Percentiles rank a stretch among this genome's conserved stretches.
phyloP scores from a whole-genome alignment of 2,797 vertebrate genomes.

The Tadarida brasiliensis region DNA sequence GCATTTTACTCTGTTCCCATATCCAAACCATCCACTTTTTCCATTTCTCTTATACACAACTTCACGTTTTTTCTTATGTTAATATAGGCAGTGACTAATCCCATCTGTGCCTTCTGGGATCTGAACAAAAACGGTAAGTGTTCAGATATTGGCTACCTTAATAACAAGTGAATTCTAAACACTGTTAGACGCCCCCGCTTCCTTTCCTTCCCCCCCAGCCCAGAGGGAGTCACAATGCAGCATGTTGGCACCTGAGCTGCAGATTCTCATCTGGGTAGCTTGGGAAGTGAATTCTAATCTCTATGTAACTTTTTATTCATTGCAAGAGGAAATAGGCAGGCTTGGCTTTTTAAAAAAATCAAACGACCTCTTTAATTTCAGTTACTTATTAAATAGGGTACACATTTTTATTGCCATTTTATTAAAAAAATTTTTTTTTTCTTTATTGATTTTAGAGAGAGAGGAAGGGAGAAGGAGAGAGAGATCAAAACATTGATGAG shows the following conservation, averaged over 20 bases:
- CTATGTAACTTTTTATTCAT: background rate
- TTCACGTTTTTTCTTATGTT: slow-evolving; percentile 75
- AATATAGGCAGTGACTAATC: slow-evolving; percentile 87
- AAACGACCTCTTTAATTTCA: background rate
- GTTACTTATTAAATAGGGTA: background rate
- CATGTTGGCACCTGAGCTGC: background rate
- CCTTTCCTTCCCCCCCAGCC: background rate
- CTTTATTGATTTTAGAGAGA: too few relatives aligned
- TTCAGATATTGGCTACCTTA: slow-evolving; percentile 72
- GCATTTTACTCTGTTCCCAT: background rate
- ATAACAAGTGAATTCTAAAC: slow-evolving; percentile 67
- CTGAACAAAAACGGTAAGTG: slow-evolving; percentile 93
- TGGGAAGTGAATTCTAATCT: background rate
- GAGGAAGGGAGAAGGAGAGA: too few relatives aligned
- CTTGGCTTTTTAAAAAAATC: background rate
- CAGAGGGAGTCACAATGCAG: slow-evolving; percentile 37
- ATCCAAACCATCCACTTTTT: slow-evolving; percentile 14
- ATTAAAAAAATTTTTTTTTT: too few relatives aligned
- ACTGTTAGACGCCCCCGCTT: background rate
- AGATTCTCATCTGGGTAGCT: background rate
- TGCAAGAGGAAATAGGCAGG: background rate
- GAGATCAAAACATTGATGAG: too few relatives aligned
- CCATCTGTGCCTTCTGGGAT: slow-evolving; percentile 97
- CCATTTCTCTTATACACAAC: slow-evolving; percentile 53
- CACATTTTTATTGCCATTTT: background rate